Base-by-base conservation (phyloP, 2,113 vertebrate genomes). In the Heloderma charlesbogerti region DNA sequence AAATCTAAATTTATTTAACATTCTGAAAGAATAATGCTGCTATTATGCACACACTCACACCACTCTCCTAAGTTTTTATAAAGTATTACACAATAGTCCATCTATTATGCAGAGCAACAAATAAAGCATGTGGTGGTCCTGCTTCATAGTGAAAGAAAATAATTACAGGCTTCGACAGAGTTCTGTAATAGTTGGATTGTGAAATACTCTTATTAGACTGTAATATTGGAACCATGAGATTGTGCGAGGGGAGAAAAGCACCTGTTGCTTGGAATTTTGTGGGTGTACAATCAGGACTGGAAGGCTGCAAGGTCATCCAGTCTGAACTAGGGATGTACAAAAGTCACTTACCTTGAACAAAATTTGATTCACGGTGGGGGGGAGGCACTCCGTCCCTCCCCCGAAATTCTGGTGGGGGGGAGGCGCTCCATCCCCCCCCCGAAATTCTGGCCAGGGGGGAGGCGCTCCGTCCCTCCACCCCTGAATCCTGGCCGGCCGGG, bases 1-100 rank as follows among this genome's bases (percentile, higher is more conserved):
- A 3, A 5, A 89, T 92, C n/a, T 54, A 87, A 88, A 90, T 84
- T 78, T 92, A 84, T 90, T 72, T 75, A 63, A 3, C 1, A 48
- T 48, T 60, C 89, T 22, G 5, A 37, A 74, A 0, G 2, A 63
- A 43, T 85, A 88, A 89, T 29, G 63, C 67, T 79, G 40, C 84
- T 77, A 34, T 80, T 84, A 0, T 31, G 25, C 0, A 3, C 88
- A 71, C 20, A 54, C 90, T 20, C 88, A 82, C n/a, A n/a, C n/a
- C n/a, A n/a, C 20, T n/a, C 83, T 0, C 83, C 31, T 86, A 10
- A 60, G 51, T 0, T 13, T 0, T 29, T 90, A 2, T 91, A 83
- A 45, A 89, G 71, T 83, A 48, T 40, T 29, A 79, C 40, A 51
- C 2, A 88, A 22, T 43, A 86, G 74, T 78, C 75, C 75, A 80